Conservation (phyloP, 2,113 vertebrate genomes). For the Propithecus coquereli region DNA sequence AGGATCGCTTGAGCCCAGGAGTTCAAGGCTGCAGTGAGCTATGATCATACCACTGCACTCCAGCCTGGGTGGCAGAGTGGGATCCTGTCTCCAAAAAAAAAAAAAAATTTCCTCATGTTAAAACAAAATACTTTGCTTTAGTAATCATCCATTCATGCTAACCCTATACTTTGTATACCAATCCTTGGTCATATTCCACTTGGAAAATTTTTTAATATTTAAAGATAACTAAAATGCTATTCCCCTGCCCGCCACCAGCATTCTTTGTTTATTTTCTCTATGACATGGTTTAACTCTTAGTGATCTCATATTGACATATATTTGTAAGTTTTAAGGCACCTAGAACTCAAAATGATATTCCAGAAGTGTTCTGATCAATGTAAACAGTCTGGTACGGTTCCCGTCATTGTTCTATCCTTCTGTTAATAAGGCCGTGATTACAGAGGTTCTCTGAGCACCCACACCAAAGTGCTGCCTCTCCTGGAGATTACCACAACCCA, state of each 20-base stretch:
- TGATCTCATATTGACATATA: not conserved
- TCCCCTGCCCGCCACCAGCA: not conserved
- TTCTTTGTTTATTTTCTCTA: not conserved
- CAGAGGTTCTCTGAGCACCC: not conserved
- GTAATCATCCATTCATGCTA: not conserved
- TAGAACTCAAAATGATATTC: not conserved
- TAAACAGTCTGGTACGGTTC: not conserved
- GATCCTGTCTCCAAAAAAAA: too few species aligned
- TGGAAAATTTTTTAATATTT: conserved; percentile 16
- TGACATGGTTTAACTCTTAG: not conserved
- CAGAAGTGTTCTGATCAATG: not conserved
- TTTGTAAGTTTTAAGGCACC: not conserved
- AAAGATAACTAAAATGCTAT: not conserved
- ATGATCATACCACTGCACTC: too few species aligned
- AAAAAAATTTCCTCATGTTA: not conserved
- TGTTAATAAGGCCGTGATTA: not conserved
- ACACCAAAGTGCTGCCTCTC: not conserved
- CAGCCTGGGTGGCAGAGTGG: too few species aligned
- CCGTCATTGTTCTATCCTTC: not conserved
- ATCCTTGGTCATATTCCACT: not conserved
- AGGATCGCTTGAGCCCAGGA: too few species aligned
- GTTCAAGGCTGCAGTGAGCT: too few species aligned
- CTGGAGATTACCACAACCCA: not conserved
- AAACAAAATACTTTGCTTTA: not conserved
- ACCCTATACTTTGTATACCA: not conserved